A percentile compares a stretch with the other conserved stretches of the same genome.
Evolutionary conservation across 2,113 vertebrate genomes (phyloP).

Genomic region (Potamarius usumacintae): DNA sequence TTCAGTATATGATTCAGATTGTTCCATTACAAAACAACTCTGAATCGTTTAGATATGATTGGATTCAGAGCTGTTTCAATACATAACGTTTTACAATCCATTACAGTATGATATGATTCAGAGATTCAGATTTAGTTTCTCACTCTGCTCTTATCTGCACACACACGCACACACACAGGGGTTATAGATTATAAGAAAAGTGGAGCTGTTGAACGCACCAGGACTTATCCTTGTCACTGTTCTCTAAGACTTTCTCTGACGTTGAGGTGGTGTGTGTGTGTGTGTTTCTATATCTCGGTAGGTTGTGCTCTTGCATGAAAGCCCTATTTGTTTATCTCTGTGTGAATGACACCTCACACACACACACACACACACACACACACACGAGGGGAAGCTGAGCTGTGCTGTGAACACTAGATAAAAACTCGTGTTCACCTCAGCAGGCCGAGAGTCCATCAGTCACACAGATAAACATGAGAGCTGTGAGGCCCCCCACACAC

Average conservation of each 20-base stretch:
- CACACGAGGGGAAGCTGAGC: not conserved
- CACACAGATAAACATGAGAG: constrained; percentile 17
- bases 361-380: not conserved
- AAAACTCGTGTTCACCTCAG: constrained; percentile 24
- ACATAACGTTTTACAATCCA: not conserved
- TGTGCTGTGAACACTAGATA: constrained; percentile 20
- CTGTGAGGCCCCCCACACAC: not conserved
- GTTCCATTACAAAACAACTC: not conserved
- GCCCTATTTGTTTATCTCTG: constrained; percentile 11
- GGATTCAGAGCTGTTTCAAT: not conserved
- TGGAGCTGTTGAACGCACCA: not conserved
- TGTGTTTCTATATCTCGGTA: not conserved
- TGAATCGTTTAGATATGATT: not conserved
- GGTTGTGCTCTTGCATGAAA: not conserved
- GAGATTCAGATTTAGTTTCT: not conserved
- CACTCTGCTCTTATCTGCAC: not conserved
- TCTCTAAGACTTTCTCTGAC: not conserved
- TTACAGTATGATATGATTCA: not conserved
- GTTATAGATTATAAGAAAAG: not conserved
- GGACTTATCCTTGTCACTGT: not conserved
- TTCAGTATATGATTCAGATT: too few relatives aligned
- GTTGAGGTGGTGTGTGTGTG: not conserved
- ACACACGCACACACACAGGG: not conserved
- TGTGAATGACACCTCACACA: constrained; percentile 4
- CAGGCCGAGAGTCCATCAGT: constrained; percentile 17